A percentile compares a stretch with the other conserved stretches of the same genome.
phyloP scores from a whole-genome alignment of 1,140 invertebrate genomes.

The Drosophila orena region DNA sequence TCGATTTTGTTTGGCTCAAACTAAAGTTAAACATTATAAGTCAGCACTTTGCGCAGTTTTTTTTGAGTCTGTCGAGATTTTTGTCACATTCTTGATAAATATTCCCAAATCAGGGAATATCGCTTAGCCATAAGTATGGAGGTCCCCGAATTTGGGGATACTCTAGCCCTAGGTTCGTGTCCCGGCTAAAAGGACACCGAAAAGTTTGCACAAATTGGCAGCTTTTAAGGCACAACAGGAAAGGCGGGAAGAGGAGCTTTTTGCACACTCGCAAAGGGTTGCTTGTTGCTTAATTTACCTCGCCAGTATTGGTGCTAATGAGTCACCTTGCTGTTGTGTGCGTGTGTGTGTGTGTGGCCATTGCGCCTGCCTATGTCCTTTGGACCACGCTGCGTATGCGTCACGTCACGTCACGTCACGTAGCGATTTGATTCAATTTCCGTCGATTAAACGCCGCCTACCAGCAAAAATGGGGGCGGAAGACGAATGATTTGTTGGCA shows the following conservation, averaged over 20 bases:
- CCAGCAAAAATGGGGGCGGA: background rate
- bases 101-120: too few relatives aligned
- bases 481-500: slow-evolving; percentile 36
- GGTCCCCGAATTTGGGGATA: background rate
- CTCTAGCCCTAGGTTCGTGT: slow-evolving; percentile 44
- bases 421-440: slow-evolving; percentile 51
- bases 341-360: slow-evolving; percentile 16
- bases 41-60: too few relatives aligned
- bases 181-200: slow-evolving; percentile 40
- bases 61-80: too few relatives aligned
- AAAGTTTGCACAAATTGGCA: slow-evolving; percentile 64
- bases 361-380: slow-evolving; percentile 37
- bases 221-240: slow-evolving; percentile 47
- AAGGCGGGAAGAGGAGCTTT: slow-evolving; percentile 53
- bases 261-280: slow-evolving; percentile 53
- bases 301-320: slow-evolving; percentile 19
- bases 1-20: too few relatives aligned
- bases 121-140: background rate
- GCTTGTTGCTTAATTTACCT: slow-evolving; percentile 8
- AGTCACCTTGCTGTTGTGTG: background rate
- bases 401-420: slow-evolving; percentile 64
- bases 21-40: too few relatives aligned
- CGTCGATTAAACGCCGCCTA: slow-evolving; percentile 22
- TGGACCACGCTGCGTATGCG: slow-evolving; percentile 59
- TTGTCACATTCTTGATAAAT: too few relatives aligned